Conservation (phyloP, 1,140 invertebrate species). For the Macrobrachium nipponense region DNA sequence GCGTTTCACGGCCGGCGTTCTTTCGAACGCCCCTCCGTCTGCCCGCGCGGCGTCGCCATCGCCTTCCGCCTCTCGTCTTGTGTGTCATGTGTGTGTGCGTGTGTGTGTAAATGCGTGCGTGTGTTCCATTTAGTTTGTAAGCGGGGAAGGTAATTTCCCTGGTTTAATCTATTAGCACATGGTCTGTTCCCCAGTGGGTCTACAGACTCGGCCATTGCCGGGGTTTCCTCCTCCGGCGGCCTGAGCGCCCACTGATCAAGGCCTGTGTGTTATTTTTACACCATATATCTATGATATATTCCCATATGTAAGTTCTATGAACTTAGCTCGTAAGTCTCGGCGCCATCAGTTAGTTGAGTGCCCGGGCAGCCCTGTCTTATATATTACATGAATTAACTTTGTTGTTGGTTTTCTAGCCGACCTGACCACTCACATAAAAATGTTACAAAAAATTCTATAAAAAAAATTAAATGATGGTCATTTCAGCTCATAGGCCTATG, state of each 20-base stretch:
- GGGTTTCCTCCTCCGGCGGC: slow-evolving; percentile 14
- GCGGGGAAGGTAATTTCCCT: slow-evolving; percentile 65
- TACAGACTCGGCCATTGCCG: slow-evolving; percentile 40
- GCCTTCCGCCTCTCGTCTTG: background rate
- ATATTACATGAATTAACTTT: background rate
- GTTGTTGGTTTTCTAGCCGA: background rate
- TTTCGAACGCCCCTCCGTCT: background rate
- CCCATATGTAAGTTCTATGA: slow-evolving; percentile 91
- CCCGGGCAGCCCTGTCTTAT: slow-evolving; percentile 14
- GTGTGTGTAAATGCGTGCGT: slow-evolving; percentile 39
- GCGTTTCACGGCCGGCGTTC: background rate
- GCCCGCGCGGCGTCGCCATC: background rate
- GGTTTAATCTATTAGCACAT: slow-evolving; percentile 37
- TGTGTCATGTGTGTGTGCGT: background rate
- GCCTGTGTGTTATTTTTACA: slow-evolving; percentile 64
- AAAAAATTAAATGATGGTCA: background rate
- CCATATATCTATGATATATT: slow-evolving; percentile 94
- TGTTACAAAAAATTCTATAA: too few relatives aligned
- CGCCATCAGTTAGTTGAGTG: slow-evolving; percentile 51
- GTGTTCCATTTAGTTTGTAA: slow-evolving; percentile 54
- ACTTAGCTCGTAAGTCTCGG: slow-evolving; percentile 69
- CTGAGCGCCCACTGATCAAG: slow-evolving; percentile 22
- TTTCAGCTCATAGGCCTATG: slow-evolving; percentile 48
- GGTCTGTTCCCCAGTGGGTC: slow-evolving; percentile 7
- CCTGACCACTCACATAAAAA: background rate